Evolutionary conservation across 1,140 invertebrate species (phyloP).

Genomic region (Scylla paramamosain): DNA sequence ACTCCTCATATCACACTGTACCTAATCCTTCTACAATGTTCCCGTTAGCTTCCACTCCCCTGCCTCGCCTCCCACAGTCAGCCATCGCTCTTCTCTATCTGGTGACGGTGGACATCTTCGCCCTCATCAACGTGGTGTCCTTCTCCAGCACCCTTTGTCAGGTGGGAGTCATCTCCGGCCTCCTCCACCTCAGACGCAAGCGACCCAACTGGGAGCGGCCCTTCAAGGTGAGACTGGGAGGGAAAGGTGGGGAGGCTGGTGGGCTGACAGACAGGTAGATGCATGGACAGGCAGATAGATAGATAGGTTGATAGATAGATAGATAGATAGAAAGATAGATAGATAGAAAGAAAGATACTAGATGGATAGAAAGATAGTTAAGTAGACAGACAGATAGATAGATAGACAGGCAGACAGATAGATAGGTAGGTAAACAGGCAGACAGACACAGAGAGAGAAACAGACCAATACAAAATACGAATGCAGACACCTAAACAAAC

Average conservation of each 20-base stretch:
- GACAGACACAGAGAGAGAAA: neutral
- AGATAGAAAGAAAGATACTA: neutral
- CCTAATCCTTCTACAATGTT: neutral
- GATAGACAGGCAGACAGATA: neutral
- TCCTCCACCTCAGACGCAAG: slow-evolving; percentile 92
- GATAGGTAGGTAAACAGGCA: neutral
- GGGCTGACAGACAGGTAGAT: neutral
- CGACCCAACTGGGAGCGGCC: slow-evolving; percentile 89
- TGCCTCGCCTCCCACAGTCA: slow-evolving; percentile 79
- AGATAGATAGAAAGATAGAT: neutral
- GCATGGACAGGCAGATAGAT: neutral
- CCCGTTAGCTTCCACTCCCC: neutral
- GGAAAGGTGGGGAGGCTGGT: neutral
- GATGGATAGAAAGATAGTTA: neutral
- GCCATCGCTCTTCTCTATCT: slow-evolving; percentile 82
- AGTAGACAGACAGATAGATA: neutral
- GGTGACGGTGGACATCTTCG: slow-evolving; percentile 86
- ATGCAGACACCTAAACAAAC: no score
- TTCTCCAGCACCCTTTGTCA: slow-evolving; percentile 96
- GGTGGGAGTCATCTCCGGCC: slow-evolving; percentile 90
- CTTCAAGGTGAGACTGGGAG: slow-evolving; percentile 87
- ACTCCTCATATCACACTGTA: no score
- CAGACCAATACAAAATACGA: no score
- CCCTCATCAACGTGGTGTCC: slow-evolving; percentile 95
- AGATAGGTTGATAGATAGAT: neutral